Conservation (phyloP, 2,888 invertebrate genomes). For the Pyrrhosoma nymphula region DNA sequence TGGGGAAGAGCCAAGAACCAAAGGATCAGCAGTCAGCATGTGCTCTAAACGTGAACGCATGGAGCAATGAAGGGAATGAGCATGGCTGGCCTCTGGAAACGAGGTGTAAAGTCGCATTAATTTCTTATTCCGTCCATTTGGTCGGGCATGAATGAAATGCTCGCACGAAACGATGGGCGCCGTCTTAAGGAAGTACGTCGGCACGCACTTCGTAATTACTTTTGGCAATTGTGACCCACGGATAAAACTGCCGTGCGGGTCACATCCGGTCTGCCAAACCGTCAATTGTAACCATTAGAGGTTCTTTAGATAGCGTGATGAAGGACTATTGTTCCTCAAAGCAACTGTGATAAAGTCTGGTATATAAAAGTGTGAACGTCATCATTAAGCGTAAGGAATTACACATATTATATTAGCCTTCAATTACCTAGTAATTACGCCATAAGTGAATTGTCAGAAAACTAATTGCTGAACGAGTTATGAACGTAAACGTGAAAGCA, state of each 20-base stretch:
- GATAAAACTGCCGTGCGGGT: background rate
- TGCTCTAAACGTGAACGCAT: background rate
- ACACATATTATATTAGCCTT: too few species aligned
- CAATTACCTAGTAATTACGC: too few species aligned
- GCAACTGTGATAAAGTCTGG: too few species aligned
- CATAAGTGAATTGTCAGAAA: too few species aligned
- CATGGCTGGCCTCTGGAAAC: background rate
- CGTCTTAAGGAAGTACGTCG: background rate
- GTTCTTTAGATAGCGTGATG: background rate
- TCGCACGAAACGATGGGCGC: background rate
- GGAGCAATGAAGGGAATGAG: background rate
- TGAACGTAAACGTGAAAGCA: too few species aligned
- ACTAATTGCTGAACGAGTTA: too few species aligned
- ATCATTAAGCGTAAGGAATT: too few species aligned
- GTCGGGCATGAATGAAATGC: background rate
- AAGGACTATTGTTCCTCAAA: too few species aligned
- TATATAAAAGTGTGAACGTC: too few species aligned
- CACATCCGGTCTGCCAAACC: background rate
- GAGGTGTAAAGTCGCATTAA: background rate
- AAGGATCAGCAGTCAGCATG: too few species aligned
- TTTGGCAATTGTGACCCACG: background rate
- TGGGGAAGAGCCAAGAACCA: too few species aligned
- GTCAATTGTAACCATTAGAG: background rate
- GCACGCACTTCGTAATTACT: background rate
- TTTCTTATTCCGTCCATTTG: background rate